Conservation (phyloP, 1,140 invertebrate species). For the Platorchestia sp. region DNA sequence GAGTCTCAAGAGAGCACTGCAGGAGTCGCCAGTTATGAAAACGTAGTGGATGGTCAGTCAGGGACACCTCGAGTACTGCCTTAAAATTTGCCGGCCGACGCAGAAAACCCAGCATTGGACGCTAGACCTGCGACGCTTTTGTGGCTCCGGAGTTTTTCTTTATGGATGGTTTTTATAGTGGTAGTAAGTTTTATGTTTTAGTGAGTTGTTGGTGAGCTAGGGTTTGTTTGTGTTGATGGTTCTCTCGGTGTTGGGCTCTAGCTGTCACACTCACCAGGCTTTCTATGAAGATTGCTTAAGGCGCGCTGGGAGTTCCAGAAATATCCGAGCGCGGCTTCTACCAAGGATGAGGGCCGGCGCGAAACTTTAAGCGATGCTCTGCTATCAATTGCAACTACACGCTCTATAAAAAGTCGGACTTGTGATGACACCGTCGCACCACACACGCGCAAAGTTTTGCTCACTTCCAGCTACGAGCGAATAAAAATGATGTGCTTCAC, state of each 20-base stretch:
- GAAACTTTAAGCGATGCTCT: slow-evolving; percentile 14
- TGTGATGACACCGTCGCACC: neutral
- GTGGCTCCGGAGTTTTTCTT: slow-evolving; percentile 49
- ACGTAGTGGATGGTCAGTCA: slow-evolving; percentile 51
- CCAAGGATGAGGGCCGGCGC: neutral
- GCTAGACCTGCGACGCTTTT: neutral
- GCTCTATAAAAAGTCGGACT: slow-evolving; percentile 4
- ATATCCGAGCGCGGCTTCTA: neutral
- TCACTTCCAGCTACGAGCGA: neutral
- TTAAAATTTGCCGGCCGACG: slow-evolving; percentile 2
- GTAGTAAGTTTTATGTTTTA: slow-evolving; percentile 55
- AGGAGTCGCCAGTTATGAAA: slow-evolving; percentile 40
- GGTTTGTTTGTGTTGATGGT: slow-evolving; percentile 35
- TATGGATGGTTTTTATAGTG: slow-evolving; percentile 52
- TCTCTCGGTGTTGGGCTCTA: neutral
- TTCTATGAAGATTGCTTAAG: slow-evolving; percentile 47
- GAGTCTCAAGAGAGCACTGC: slow-evolving; percentile 7
- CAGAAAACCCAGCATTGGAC: neutral
- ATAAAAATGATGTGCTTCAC: slow-evolving; percentile 34
- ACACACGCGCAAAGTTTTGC: slow-evolving; percentile 10
- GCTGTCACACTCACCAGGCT: slow-evolving; percentile 43
- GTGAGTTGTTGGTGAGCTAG: slow-evolving; percentile 41
- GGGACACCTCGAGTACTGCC: neutral
- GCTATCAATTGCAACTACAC: slow-evolving; percentile 49
- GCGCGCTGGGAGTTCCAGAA: neutral